Percentiles rank a stretch among this genome's conserved stretches.
These are phyloP conservation scores for Lepidocolaptes lacrymiger DNA, from an alignment of 2,797 vertebrate genomes.

Conservation along the genomic window DNA sequence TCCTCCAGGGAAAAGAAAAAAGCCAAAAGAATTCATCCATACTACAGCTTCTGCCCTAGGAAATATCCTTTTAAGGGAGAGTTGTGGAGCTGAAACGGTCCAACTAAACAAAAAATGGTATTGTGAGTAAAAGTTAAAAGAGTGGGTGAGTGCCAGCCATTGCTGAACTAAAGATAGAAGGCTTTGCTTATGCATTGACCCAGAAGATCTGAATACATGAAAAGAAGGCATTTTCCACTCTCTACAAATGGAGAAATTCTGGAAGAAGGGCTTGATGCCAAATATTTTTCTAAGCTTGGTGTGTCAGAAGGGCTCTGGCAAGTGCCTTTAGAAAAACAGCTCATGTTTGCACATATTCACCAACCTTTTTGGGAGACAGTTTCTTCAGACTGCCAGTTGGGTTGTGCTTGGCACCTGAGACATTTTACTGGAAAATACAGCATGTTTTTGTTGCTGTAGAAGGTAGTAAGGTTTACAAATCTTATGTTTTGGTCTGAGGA, in stretches of 20 bases:
- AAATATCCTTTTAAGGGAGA: not conserved
- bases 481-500: conserved; percentile 41
- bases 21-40: not conserved
- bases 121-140: not conserved
- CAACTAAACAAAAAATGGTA: not conserved
- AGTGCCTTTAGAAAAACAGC: conserved; percentile 62
- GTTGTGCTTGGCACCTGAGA: conserved; percentile 56
- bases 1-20: not conserved
- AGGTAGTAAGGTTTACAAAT: conserved; percentile 39
- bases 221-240: conserved; percentile 58
- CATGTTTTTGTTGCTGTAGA: conserved; percentile 50
- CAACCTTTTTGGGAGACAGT: conserved; percentile 52
- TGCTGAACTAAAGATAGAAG: conserved; percentile 49
- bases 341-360: conserved; percentile 65
- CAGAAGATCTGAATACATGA: conserved; percentile 39
- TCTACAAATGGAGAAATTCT: conserved; percentile 58
- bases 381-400: conserved; percentile 39
- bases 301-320: conserved; percentile 64
- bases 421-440: conserved; percentile 41
- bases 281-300: conserved; percentile 67
- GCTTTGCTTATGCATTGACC: conserved; percentile 39
- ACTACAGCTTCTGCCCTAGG: not conserved
- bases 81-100: not conserved
- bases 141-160: not conserved
- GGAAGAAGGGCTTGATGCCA: conserved; percentile 47